A percentile compares a stretch with the other conserved stretches of the same genome.
Conservation (phyloP, 1,140 invertebrate species). For the Cecropterus lyciades region DNA sequence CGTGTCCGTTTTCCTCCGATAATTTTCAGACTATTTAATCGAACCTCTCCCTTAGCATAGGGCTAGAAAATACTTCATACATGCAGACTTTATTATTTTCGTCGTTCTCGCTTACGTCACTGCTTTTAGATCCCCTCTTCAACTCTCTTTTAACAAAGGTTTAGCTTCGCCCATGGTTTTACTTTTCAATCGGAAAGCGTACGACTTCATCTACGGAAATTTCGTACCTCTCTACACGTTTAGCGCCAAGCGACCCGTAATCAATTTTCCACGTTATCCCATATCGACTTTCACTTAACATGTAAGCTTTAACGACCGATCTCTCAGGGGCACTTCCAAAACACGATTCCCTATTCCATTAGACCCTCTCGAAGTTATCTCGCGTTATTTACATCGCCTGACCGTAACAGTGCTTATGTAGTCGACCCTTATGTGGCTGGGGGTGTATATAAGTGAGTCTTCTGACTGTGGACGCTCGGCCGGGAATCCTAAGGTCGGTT, state of each 20-base stretch:
- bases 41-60: too few species aligned
- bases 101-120: too few species aligned
- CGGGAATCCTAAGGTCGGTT: conserved; percentile 60
- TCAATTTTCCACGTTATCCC: conserved; percentile 62
- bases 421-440: conserved; percentile 66
- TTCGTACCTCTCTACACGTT: too few species aligned
- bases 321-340: conserved; percentile 81
- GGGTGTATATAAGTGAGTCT: conserved; percentile 70
- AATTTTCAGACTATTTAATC: too few species aligned
- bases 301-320: conserved; percentile 69
- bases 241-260: conserved; percentile 57
- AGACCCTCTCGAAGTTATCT: conserved; percentile 81
- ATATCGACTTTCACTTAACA: conserved; percentile 81
- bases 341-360: conserved; percentile 82
- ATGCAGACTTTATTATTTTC: too few species aligned
- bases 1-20: too few species aligned
- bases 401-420: conserved; percentile 75
- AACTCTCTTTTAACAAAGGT: too few species aligned
- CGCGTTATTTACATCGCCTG: conserved; percentile 82
- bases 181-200: too few species aligned
- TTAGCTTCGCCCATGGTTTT: too few species aligned
- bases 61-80: too few species aligned
- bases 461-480: conserved; percentile 60
- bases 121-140: too few species aligned
- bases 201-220: too few species aligned